These are phyloP conservation scores for Lasioglossum leucozonium DNA, from an alignment of 2,888 invertebrate species.

Conservation along the genomic window DNA sequence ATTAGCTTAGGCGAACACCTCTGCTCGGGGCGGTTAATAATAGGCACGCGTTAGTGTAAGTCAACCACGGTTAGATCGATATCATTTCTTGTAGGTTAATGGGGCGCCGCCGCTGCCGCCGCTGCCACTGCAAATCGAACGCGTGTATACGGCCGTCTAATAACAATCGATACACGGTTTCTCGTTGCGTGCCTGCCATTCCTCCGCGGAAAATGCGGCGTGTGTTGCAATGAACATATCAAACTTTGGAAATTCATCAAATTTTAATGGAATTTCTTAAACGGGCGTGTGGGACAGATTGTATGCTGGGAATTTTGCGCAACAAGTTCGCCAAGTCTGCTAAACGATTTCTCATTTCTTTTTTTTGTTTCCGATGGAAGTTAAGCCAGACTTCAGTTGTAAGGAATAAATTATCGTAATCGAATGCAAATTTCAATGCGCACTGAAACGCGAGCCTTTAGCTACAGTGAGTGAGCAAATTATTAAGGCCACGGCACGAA, in stretches of 20 bases:
- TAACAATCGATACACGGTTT: conserved; percentile 44
- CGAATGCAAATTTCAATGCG: neutral
- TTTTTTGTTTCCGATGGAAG: neutral
- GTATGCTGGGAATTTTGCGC: neutral
- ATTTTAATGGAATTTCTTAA: conserved; percentile 1
- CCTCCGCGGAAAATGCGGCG: neutral
- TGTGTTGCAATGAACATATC: neutral
- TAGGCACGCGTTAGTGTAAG: conserved; percentile 52
- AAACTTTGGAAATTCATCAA: neutral
- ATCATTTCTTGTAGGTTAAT: conserved; percentile 65
- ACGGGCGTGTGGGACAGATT: neutral
- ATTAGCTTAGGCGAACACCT: conserved; percentile 49
- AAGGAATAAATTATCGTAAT: neutral
- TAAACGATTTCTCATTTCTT: neutral
- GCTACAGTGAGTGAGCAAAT: neutral
- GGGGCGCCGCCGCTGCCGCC: conserved; percentile 38
- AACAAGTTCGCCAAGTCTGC: neutral
- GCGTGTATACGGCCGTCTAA: conserved; percentile 40
- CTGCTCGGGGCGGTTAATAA: conserved; percentile 44
- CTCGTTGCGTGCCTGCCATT: neutral
- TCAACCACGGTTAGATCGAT: conserved; percentile 61
- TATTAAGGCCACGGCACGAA: neutral
- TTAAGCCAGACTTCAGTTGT: neutral
- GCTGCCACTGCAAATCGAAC: conserved; percentile 36
- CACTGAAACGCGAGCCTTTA: neutral